Evolutionary conservation across 1,140 invertebrate genomes (phyloP).

Genomic region (Paramacrobiotus metropolitanus): DNA sequence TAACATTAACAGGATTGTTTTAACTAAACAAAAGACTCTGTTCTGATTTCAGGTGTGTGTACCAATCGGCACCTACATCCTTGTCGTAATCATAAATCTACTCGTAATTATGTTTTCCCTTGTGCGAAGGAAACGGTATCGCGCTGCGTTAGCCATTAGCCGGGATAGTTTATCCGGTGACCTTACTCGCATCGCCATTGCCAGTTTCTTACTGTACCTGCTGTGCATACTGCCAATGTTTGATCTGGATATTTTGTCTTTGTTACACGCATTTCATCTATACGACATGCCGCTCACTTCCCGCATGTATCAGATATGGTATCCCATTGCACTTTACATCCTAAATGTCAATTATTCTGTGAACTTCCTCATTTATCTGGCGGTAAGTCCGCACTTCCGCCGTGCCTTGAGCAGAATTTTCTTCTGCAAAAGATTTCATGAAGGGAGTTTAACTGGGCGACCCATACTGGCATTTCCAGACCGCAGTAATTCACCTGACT

Average conservation of each 20-base stretch:
- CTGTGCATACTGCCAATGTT: neutral
- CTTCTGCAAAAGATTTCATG: neutral
- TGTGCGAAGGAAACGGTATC: neutral
- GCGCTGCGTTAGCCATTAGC: neutral
- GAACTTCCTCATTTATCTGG: neutral
- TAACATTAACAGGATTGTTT: neutral
- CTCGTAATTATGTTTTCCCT: neutral
- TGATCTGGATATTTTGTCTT: neutral
- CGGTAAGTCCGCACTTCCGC: neutral
- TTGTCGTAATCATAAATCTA: neutral
- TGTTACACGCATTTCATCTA: neutral
- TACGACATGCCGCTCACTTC: neutral
- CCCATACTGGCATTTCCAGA: too few species aligned
- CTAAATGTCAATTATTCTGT: neutral
- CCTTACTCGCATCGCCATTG: neutral
- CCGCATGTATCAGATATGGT: constrained; percentile 1
- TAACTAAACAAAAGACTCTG: neutral
- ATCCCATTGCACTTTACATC: neutral
- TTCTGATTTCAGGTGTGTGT: neutral
- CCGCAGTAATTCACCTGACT: too few species aligned
- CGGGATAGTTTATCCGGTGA: neutral
- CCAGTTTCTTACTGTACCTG: neutral
- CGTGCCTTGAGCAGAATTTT: neutral
- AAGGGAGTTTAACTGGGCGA: too few species aligned
- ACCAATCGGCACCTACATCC: constrained; percentile 1